Conservation (phyloP, 2,888 invertebrate genomes). For the Acanthoscelides obtectus region DNA sequence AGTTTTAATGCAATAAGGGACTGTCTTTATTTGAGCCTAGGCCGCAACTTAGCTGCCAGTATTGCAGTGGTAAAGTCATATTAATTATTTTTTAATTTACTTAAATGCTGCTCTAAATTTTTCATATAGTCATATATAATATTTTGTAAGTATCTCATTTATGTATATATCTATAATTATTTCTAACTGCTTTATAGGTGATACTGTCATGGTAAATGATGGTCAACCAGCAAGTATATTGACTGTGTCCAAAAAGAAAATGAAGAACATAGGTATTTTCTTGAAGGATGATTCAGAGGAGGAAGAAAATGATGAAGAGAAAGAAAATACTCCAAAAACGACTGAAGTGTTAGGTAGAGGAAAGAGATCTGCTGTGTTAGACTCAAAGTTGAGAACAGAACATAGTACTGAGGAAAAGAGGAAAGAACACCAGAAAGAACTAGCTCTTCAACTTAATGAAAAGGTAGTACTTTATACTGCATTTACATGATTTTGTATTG, state of each 20-base stretch:
- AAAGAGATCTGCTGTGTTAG: conserved; percentile 86
- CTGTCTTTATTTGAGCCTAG: no score
- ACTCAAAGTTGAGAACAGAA: conserved; percentile 89
- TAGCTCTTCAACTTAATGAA: conserved; percentile 86
- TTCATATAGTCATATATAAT: no score
- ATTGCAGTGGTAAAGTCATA: no score
- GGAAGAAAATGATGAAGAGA: conserved; percentile 72
- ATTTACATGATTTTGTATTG: no score
- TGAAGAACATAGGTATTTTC: conserved; percentile 93
- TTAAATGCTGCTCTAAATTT: no score
- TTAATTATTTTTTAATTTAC: no score
- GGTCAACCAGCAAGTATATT: conserved; percentile 76
- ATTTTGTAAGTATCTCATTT: no score
- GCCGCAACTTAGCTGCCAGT: no score
- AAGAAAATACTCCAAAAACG: conserved; percentile 63
- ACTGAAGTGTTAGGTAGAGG: conserved; percentile 68
- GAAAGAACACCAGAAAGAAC: conserved; percentile 92
- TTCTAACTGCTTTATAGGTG: conserved; percentile 53
- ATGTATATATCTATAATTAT: no score
- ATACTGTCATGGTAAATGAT: conserved; percentile 94
- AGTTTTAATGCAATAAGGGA: no score
- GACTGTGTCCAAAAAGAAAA: conserved; percentile 89
- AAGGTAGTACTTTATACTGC: no score
- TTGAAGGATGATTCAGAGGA: conserved; percentile 87
- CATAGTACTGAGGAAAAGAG: conserved; percentile 96